phyloP scores from a whole-genome alignment of 2,113 vertebrate genomes.

The Oriolus oriolus region DNA sequence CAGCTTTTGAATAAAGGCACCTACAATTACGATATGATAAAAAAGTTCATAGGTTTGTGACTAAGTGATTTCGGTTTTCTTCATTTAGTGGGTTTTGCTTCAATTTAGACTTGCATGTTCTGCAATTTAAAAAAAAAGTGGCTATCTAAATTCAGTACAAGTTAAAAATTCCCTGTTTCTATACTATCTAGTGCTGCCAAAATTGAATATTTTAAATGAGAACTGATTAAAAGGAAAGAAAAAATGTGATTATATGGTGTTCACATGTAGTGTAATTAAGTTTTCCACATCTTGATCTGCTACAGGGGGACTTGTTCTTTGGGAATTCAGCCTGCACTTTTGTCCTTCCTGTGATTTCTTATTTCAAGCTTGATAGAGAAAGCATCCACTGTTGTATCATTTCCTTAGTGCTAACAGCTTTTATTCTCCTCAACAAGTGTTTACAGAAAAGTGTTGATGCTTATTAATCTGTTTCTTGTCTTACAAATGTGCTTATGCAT shows the following conservation, averaged over 20 bases:
- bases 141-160: neutral
- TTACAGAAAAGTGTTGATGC: constrained; percentile 87
- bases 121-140: neutral
- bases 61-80: constrained; percentile 22
- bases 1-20: constrained; percentile 36
- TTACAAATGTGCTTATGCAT: constrained; percentile 62
- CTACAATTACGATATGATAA: constrained; percentile 18
- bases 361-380: constrained; percentile 33
- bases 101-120: neutral
- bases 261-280: neutral
- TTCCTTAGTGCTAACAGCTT: constrained; percentile 57
- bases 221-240: neutral
- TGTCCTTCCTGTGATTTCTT: constrained; percentile 69
- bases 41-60: constrained; percentile 3
- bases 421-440: constrained; percentile 79
- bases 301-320: neutral
- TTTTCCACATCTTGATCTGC: neutral
- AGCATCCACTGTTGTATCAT: constrained; percentile 13
- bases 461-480: constrained; percentile 95
- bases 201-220: neutral
- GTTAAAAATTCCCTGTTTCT: neutral
- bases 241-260: neutral
- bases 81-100: neutral
- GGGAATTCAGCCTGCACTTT: neutral
- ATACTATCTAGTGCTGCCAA: neutral